A percentile compares a stretch with the other conserved stretches of the same genome.
These are phyloP conservation scores for Buphagus erythrorhynchus DNA, from an alignment of 2,797 vertebrate species.

Conservation along the genomic window DNA sequence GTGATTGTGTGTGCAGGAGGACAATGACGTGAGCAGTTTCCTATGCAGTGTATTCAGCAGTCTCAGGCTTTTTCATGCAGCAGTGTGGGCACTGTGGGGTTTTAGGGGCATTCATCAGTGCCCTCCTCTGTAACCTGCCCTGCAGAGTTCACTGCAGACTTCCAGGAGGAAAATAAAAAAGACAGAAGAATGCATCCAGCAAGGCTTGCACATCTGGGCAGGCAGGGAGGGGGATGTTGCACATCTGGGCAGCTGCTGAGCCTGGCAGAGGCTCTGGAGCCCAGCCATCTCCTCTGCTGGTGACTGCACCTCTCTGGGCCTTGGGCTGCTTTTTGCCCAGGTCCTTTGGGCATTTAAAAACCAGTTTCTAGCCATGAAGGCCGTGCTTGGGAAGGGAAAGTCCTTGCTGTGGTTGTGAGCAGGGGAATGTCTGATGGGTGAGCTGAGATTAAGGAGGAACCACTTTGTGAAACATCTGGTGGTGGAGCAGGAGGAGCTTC, in stretches of 20 bases:
- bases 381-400: not conserved
- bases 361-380: not conserved
- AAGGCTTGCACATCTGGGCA: not conserved
- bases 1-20: constrained; percentile 58
- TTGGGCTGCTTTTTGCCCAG: not conserved
- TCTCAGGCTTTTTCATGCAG: constrained; percentile 65
- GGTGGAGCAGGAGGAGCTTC: not conserved
- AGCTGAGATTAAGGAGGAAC: not conserved
- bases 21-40: constrained; percentile 63
- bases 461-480: accelerated
- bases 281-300: not conserved
- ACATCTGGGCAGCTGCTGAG: not conserved
- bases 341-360: not conserved
- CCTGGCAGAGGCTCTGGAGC: not conserved
- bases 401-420: not conserved
- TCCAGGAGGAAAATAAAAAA: not conserved
- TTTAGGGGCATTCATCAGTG: constrained; percentile 51
- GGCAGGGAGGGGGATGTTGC: not conserved
- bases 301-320: not conserved
- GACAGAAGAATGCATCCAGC: not conserved
- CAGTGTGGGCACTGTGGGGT: constrained; percentile 48
- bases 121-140: constrained; percentile 42
- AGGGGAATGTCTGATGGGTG: not conserved
- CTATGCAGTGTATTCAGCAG: constrained; percentile 61
- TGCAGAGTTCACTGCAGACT: not conserved